These are phyloP conservation scores for Grammomys dolichurus DNA, from an alignment of 2,113 vertebrate species.

Conservation along the genomic window DNA sequence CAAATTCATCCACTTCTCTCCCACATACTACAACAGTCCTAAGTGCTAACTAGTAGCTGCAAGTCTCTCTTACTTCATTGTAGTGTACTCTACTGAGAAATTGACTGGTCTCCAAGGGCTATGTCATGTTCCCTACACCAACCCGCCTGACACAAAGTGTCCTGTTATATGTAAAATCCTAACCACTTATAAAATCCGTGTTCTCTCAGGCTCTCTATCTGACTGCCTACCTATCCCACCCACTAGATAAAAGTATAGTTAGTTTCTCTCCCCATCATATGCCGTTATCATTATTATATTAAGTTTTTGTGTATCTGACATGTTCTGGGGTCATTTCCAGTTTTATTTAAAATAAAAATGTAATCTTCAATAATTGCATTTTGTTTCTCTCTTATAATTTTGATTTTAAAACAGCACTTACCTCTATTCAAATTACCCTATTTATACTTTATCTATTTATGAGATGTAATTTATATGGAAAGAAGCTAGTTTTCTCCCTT, in stretches of 20 bases:
- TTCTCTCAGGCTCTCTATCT: background rate
- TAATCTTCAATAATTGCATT: background rate
- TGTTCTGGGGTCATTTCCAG: background rate
- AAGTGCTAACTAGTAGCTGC: background rate
- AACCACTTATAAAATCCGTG: background rate
- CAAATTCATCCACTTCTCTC: background rate
- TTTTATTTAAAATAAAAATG: background rate
- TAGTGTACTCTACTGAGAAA: background rate
- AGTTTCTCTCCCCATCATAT: background rate
- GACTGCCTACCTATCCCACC: background rate
- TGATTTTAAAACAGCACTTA: constrained; percentile 7
- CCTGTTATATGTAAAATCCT: background rate
- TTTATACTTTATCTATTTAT: background rate
- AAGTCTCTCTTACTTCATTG: background rate
- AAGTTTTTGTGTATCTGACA: background rate
- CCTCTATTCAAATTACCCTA: background rate
- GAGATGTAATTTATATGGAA: background rate
- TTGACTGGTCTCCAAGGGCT: background rate
- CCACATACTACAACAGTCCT: background rate
- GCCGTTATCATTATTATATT: background rate
- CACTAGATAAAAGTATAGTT: background rate
- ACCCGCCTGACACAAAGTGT: background rate
- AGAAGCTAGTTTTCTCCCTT: background rate
- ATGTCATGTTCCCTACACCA: background rate
- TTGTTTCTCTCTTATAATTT: background rate